Conservation (phyloP, 2,113 vertebrate species). For the Glaucidium brasilianum region DNA sequence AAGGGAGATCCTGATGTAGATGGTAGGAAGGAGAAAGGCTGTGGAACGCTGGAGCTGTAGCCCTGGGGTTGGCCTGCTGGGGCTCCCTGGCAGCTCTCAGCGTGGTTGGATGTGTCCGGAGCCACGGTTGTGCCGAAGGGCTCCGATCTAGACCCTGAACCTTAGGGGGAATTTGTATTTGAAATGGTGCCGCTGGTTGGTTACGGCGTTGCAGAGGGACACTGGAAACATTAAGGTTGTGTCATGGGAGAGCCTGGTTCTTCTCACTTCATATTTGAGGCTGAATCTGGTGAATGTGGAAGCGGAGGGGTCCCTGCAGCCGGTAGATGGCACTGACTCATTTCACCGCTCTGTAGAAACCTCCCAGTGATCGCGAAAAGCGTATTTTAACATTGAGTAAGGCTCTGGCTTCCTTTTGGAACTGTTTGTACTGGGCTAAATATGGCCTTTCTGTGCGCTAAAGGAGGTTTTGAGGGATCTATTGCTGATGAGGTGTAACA, state of each 20-base stretch:
- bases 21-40: not conserved
- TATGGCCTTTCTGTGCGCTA: not conserved
- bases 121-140: fast-evolving
- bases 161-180: not conserved
- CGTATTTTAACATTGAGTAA: not conserved
- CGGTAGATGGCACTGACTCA: constrained; percentile 66
- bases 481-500: not conserved
- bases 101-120: fast-evolving
- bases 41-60: not conserved
- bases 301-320: not conserved
- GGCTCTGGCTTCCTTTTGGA: constrained; percentile 12
- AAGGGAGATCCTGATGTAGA: not conserved
- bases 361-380: not conserved
- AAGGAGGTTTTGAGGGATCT: not conserved
- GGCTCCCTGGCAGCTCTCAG: fast-evolving
- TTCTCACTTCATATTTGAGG: not conserved
- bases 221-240: not conserved
- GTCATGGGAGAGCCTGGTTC: fast-evolving
- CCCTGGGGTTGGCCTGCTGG: fast-evolving
- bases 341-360: not conserved
- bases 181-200: not conserved
- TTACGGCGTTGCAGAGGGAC: not conserved
- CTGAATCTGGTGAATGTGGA: not conserved
- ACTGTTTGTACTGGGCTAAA: not conserved
- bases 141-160: not conserved